Base-by-base conservation (phyloP, 2,888 invertebrate genomes). In the Dicycla oo region DNA sequence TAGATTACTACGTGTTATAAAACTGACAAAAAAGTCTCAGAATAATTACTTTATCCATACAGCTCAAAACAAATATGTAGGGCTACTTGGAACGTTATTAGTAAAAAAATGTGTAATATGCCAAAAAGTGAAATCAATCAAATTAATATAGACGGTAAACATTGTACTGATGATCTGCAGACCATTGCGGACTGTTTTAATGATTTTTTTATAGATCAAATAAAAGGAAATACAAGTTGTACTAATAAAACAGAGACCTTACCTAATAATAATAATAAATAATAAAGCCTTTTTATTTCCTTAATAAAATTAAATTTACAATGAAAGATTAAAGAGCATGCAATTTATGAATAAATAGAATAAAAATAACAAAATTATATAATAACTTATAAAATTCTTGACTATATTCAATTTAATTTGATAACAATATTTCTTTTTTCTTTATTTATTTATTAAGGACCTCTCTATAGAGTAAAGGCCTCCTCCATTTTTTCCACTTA, bases 11-110 rank as follows among this genome's bases (percentile, higher is more conserved):
- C 30, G 30, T 34, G 56, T 54, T 26, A 54, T 30, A 34, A 34
- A 30, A 34, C 11, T 34, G 8, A 34, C 56, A 30, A 56, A 56
- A 56, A 56, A 56, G 20, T 56, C 30, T 30, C 56, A 56, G 10
- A 56, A 56, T 20, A 56, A 56, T 57, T n/a, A 57, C 30, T 30
- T 30, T 30, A 4, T 57, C 34, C 56, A n/a, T n/a, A 57, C 56
- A 38, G 34, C 34, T 56, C 26, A 54, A 54, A 54, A 54, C 30
- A 54, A 54, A n/a, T n/a, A 30, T 30, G 54, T 26, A 54, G 7
- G 54, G 54, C 54, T 54, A 30, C 54, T 30, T 54, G 54, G 54
- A 54, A 30, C 30, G 30, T 30, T 54, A 54, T 54, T 30, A 54
- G 5, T 54, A 54, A 54, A 10, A 56, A 34, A 10, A 56, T 56